These are phyloP conservation scores for Carollia perspicillata DNA, from an alignment of 2,113 vertebrate genomes.

Conservation along the genomic window DNA sequence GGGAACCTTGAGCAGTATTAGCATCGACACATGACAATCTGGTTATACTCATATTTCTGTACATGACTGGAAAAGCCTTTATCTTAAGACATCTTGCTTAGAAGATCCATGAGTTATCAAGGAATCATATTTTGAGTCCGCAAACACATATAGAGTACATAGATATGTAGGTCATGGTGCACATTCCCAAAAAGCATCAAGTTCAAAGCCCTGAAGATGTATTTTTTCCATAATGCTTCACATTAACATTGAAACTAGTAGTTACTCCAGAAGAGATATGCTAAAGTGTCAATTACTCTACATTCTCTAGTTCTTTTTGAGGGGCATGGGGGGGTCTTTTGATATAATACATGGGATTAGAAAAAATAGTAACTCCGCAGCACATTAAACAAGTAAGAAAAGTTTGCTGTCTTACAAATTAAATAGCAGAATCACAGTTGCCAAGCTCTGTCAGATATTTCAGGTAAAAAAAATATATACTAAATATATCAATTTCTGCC, in stretches of 20 bases:
- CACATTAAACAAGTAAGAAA: neutral
- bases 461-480: neutral
- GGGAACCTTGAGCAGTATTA: conserved; percentile 52
- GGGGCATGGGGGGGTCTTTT: neutral
- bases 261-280: neutral
- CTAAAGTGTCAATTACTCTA: neutral
- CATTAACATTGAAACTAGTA: neutral
- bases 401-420: conserved; percentile 18
- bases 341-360: neutral
- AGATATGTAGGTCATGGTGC: neutral
- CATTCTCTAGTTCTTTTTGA: neutral
- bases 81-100: neutral
- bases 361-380: neutral
- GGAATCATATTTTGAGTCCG: neutral
- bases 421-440: neutral
- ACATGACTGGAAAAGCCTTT: neutral
- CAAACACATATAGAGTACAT: neutral
- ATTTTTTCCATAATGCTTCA: neutral
- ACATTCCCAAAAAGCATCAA: neutral
- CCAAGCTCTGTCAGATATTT: neutral
- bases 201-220: neutral
- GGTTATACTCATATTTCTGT: conserved; percentile 45
- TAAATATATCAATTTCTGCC: neutral
- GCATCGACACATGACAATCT: conserved; percentile 25
- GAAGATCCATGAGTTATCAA: neutral